Percentiles rank a stretch among this genome's conserved stretches.
These are phyloP conservation scores for Bradypodion pumilum DNA, from an alignment of 2,797 vertebrate species.

Conservation along the genomic window DNA sequence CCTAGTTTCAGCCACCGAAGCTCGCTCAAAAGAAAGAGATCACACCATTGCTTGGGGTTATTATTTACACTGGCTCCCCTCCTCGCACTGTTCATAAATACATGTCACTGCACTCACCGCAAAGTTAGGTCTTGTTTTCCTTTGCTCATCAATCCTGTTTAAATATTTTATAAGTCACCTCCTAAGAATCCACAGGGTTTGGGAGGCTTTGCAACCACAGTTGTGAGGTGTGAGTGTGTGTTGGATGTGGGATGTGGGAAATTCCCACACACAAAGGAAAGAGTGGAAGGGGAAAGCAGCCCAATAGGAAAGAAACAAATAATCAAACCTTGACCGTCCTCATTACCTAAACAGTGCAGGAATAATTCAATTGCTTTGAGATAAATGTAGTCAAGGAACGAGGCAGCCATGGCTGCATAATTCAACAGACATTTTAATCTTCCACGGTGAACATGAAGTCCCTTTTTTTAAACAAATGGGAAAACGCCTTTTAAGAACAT, in stretches of 20 bases:
- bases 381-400: slow-evolving; percentile 60
- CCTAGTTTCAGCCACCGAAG: background rate
- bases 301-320: slow-evolving; percentile 18
- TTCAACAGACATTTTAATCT: slow-evolving; percentile 64
- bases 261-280: background rate
- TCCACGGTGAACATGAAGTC: slow-evolving; percentile 53
- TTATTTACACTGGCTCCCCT: background rate
- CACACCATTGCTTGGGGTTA: background rate
- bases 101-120: background rate
- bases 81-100: background rate
- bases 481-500: slow-evolving; percentile 56
- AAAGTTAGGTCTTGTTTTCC: slow-evolving; percentile 21
- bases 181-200: slow-evolving; percentile 35
- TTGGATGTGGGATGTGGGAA: background rate
- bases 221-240: no score
- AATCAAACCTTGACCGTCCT: slow-evolving; percentile 53
- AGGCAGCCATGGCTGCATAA: slow-evolving; percentile 60
- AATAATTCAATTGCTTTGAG: slow-evolving; percentile 57
- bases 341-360: slow-evolving; percentile 46
- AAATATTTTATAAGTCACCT: slow-evolving; percentile 44
- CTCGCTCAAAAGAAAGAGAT: background rate
- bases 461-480: background rate
- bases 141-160: slow-evolving; percentile 19
- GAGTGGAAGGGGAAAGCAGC: no score
- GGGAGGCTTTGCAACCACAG: background rate